Conservation (phyloP, 2,888 invertebrate genomes). For the Magallana nippona region DNA sequence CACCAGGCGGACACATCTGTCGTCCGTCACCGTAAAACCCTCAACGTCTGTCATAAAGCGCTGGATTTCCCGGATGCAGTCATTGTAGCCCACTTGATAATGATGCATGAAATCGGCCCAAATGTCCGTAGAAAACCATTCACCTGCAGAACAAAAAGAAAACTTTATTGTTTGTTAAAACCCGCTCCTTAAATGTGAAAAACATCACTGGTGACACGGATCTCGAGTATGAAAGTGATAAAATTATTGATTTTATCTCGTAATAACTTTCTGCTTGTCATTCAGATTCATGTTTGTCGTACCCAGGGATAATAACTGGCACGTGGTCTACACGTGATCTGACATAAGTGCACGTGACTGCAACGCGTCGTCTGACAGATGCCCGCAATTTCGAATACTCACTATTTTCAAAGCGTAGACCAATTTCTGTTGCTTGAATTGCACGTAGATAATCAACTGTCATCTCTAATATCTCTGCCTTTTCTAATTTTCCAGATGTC, state of each 20-base stretch:
- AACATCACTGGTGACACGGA: background rate
- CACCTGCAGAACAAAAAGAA: constrained; percentile 51
- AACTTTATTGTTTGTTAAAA: background rate
- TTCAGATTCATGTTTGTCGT: background rate
- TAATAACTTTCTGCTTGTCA: background rate
- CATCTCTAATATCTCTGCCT: constrained; percentile 67
- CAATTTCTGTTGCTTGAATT: constrained; percentile 59
- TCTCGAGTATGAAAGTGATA: background rate
- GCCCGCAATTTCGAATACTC: constrained; percentile 36
- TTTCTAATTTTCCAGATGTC: constrained; percentile 63
- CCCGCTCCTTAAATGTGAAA: background rate
- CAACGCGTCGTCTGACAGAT: constrained; percentile 24
- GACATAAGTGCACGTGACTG: constrained; percentile 41
- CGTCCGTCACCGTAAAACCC: constrained; percentile 51
- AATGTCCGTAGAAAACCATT: constrained; percentile 58
- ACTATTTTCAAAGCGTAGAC: constrained; percentile 60
- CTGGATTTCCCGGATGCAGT: constrained; percentile 61
- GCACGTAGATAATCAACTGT: constrained; percentile 64
- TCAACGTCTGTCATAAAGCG: constrained; percentile 61
- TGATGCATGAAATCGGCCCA: constrained; percentile 63
- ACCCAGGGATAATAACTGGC: constrained; percentile 34
- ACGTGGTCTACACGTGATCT: constrained; percentile 28
- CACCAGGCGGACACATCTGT: constrained; percentile 54
- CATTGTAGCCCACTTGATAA: constrained; percentile 62
- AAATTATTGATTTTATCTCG: constrained; percentile 22